Conservation (phyloP, 2,113 vertebrate genomes). For the Haliaeetus leucogaster region DNA sequence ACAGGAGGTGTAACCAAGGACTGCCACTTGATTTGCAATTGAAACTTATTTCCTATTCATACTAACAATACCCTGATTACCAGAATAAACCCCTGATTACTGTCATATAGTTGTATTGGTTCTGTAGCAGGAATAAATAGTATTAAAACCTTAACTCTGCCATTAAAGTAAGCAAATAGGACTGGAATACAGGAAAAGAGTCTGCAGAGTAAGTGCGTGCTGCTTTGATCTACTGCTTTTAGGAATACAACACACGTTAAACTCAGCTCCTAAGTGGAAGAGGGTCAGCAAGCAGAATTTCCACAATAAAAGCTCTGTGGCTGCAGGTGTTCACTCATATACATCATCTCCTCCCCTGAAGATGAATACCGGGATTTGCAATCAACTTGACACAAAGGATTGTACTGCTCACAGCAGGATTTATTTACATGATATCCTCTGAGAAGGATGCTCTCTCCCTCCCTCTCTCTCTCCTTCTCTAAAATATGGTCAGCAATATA, state of each 20-base stretch:
- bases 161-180: conserved; percentile 13
- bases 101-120: background rate
- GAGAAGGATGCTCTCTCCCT: conserved; percentile 79
- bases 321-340: conserved; percentile 77
- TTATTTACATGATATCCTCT: conserved; percentile 79
- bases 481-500: background rate
- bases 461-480: conserved; percentile 67
- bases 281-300: conserved; percentile 49
- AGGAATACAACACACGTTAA: conserved; percentile 30
- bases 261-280: conserved; percentile 30
- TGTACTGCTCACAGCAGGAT: conserved; percentile 83
- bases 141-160: conserved; percentile 22
- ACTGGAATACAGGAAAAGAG: background rate
- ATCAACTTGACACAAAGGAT: conserved; percentile 86
- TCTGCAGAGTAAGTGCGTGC: background rate
- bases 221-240: conserved; percentile 48
- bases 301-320: conserved; percentile 74
- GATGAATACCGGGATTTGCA: conserved; percentile 78
- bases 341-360: conserved; percentile 77
- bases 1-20: background rate
- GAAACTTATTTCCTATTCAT: background rate
- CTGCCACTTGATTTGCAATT: background rate
- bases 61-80: background rate
- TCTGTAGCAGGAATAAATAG: background rate
- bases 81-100: background rate